These are phyloP conservation scores for Agapornis roseicollis DNA, from an alignment of 2,113 vertebrate genomes.

Conservation along the genomic window DNA sequence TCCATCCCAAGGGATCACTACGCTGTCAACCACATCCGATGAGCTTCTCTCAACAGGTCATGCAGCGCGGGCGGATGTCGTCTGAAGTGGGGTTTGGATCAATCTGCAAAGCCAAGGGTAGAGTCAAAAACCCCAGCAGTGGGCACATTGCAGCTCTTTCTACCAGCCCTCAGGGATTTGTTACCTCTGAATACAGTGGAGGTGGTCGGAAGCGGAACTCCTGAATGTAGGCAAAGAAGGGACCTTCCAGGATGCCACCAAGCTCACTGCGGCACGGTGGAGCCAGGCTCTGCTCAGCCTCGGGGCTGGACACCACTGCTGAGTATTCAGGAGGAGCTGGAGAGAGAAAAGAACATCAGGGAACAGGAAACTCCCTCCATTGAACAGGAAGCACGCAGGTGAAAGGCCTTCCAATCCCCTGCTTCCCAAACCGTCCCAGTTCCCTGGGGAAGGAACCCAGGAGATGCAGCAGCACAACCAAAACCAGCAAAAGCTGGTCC, in stretches of 20 bases:
- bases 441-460: not conserved
- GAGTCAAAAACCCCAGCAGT: not conserved
- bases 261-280: slow-evolving; percentile 67
- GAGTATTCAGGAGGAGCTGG: slow-evolving; percentile 93
- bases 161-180: not conserved
- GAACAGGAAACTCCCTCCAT: not conserved
- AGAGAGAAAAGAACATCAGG: not conserved
- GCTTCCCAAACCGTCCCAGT: not conserved
- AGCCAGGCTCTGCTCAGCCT: slow-evolving; percentile 53
- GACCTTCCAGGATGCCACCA: slow-evolving; percentile 75
- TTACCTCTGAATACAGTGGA: slow-evolving; percentile 92
- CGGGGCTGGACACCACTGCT: slow-evolving; percentile 79
- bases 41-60: slow-evolving; percentile 87
- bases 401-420: not conserved
- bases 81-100: slow-evolving; percentile 86
- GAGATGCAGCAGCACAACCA: not conserved
- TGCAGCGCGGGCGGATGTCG: slow-evolving; percentile 85
- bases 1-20: not conserved
- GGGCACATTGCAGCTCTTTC: rapidly evolving
- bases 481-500: not conserved
- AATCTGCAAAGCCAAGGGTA: slow-evolving; percentile 71
- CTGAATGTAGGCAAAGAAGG: slow-evolving; percentile 88
- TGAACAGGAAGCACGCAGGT: rapidly evolving
- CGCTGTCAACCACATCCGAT: not conserved
- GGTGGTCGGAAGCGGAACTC: slow-evolving; percentile 92